A percentile compares a stretch with the other conserved stretches of the same genome.
Conservation (phyloP, 2,797 vertebrate species). For the Hafferia zeledoni region DNA sequence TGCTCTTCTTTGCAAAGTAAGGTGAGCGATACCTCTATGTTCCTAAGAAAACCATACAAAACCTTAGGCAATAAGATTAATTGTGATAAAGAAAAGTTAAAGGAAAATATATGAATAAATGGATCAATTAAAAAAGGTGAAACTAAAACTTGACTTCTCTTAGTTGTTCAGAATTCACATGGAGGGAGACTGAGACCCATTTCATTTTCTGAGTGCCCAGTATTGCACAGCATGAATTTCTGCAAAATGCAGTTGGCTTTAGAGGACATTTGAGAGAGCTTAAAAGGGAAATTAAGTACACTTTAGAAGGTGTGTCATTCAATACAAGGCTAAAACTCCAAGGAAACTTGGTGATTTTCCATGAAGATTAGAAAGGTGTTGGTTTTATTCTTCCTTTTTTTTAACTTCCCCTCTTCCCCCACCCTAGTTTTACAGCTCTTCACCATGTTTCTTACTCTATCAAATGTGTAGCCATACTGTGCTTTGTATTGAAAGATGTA, state of each 20-base stretch:
- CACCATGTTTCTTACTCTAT: neutral
- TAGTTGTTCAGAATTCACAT: neutral
- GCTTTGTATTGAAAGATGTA: neutral
- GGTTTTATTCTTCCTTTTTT: neutral
- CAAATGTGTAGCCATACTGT: neutral
- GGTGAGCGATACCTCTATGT: neutral
- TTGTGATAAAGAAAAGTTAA: neutral
- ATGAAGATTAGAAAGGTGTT: neutral
- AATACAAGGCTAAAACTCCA: neutral
- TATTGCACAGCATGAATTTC: neutral
- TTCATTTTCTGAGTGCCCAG: neutral
- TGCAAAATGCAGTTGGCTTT: fast-evolving
- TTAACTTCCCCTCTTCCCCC: fast-evolving
- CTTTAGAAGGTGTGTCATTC: neutral
- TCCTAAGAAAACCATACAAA: neutral
- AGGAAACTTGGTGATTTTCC: neutral
- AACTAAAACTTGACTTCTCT: neutral
- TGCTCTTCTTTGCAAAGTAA: neutral
- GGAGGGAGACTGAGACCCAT: neutral
- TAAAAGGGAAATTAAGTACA: neutral
- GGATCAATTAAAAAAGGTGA: neutral
- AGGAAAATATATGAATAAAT: neutral
- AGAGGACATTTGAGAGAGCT: neutral
- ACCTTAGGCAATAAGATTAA: neutral
- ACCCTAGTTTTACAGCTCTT: neutral